Base-by-base conservation (phyloP, 2,113 vertebrate species). In the Halcyon malimbica region DNA sequence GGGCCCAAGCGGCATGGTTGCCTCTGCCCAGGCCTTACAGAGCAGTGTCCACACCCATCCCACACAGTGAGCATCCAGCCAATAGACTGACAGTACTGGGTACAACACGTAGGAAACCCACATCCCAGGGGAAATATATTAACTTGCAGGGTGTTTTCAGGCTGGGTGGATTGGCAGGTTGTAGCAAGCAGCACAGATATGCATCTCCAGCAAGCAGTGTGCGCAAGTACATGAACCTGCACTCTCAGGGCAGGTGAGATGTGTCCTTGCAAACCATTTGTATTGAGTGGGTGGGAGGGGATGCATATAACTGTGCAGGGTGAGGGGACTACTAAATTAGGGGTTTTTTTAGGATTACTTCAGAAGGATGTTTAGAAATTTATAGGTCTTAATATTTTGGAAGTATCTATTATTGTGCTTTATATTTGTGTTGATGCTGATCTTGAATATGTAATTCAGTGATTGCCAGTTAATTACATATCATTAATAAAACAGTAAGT, bases 31-130 rank as follows among this genome's bases (percentile, higher is more conserved):
- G 18, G 20, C 12, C 20, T 83, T 46, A 9, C 1, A 42, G 39
- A 87, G 63, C 33, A 84, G 18, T 23, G 2, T 44, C 21, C 20
- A 20, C 54, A 23, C 11, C 14, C 13, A 33, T 3, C 5, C 18
- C 33, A 21, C 0, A 0, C 4, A 18, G 13, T 0, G 1, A 79
- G 46, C n/a, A 67, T 44, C 31, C 64, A 44, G 53, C 1, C 37
- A 29, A 23, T 2, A 6, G 29, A 10, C 23, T 28, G 39, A 16
- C 21, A 46, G 6, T 1, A 7, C 50, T 13, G 33, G 28, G n/a
- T 53, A 14, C 6, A 25, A 6, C 1, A 0, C 0, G 6, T 10
- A 63, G 46, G 37, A 20, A 63, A 3, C 18, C 8, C 71, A 23
- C 37, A 21, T 4, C 26, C 31, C 31, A 41, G 37, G 4, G 10